A percentile compares a stretch with the other conserved stretches of the same genome.
phyloP scores from a whole-genome alignment of 2,797 vertebrate species.

The Alfaro cultratus region DNA sequence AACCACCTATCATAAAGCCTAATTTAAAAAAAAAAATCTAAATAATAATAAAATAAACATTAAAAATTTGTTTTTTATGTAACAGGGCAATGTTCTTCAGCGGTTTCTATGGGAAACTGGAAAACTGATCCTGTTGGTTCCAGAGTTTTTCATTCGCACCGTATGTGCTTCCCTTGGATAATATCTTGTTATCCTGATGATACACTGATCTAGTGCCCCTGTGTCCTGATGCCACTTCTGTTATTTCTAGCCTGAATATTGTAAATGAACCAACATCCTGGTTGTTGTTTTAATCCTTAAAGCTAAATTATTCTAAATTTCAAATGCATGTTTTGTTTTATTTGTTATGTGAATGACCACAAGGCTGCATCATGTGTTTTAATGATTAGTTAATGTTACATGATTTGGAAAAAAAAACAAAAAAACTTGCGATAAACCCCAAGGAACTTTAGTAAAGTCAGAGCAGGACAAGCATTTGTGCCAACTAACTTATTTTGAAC shows the following conservation, averaged over 20 bases:
- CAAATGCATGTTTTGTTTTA: not conserved
- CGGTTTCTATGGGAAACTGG: not conserved
- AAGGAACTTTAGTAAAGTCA: not conserved
- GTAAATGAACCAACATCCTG: not conserved
- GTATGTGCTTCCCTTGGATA: too few relatives aligned
- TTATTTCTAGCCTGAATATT: not conserved
- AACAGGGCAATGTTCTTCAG: not conserved
- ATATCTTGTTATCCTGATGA: not conserved
- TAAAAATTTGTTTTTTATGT: not conserved
- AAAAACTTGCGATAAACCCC: not conserved
- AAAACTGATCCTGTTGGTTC: not conserved
- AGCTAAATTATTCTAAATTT: not conserved
- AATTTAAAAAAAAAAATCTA: not conserved
- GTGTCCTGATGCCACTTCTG: not conserved
- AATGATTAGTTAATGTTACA: not conserved
- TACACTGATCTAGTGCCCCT: not conserved
- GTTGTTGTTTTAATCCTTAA: not conserved
- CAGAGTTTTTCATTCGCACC: not conserved
- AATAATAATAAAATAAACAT: not conserved
- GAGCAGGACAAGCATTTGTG: not conserved
- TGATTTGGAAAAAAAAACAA: not conserved
- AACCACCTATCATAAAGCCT: not conserved
- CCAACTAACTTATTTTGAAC: not conserved
- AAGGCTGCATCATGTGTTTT: not conserved
- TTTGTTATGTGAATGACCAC: not conserved